These are phyloP conservation scores for Gastracanthus pulcherrimus DNA, from an alignment of 2,888 invertebrate genomes.

Conservation along the genomic window DNA sequence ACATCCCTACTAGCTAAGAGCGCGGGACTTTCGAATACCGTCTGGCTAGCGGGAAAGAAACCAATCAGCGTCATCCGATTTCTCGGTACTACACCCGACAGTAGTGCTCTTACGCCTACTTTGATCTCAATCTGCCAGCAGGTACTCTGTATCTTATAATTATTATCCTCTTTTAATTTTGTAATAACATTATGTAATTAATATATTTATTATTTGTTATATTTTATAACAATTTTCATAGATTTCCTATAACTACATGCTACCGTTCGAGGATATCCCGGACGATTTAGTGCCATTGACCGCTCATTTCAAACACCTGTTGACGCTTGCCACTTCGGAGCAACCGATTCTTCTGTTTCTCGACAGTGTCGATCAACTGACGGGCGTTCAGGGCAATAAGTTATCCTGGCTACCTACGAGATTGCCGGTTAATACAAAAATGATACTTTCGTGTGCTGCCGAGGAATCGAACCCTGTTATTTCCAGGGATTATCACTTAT, in stretches of 20 bases:
- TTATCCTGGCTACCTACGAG: conserved; percentile 97
- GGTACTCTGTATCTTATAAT: conserved; percentile 77
- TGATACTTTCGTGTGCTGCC: conserved; percentile 93
- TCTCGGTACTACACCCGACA: conserved; percentile 97
- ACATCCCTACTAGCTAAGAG: conserved; percentile 96
- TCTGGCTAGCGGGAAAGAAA: conserved; percentile 86
- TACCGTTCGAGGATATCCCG: conserved; percentile 95
- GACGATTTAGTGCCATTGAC: conserved; percentile 97
- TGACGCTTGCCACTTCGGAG: conserved; percentile 88
- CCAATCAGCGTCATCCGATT: conserved; percentile 95
- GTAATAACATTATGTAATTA: not conserved
- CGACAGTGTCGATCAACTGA: conserved; percentile 98
- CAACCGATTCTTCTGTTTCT: conserved; percentile 94
- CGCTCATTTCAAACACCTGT: conserved; percentile 95
- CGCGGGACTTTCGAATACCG: conserved; percentile 87
- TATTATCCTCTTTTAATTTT: not conserved
- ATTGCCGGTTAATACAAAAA: conserved; percentile 93
- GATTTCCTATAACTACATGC: conserved; percentile 94
- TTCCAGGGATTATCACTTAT: conserved; percentile 91
- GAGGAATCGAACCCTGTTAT: conserved; percentile 92
- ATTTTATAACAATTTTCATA: conserved; percentile 70
- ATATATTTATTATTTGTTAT: not conserved
- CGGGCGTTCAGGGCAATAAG: conserved; percentile 95
- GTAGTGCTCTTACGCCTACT: conserved; percentile 95
- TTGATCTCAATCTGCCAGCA: conserved; percentile 97